Evolutionary conservation across 2,113 vertebrate genomes (phyloP).

Genomic region (Numenius arquata): DNA sequence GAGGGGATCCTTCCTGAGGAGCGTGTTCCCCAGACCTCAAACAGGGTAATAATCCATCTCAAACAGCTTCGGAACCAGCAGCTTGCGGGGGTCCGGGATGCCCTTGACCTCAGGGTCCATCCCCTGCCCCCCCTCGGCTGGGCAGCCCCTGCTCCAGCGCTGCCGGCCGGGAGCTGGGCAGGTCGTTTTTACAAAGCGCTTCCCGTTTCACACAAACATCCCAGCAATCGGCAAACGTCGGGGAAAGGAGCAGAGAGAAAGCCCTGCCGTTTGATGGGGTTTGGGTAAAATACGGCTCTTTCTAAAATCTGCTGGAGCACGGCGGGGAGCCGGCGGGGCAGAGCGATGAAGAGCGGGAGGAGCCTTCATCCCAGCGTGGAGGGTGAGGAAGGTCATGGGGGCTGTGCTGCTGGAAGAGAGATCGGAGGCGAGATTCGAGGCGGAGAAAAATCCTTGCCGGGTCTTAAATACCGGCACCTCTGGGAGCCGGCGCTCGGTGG

Average conservation of each 20-base stretch:
- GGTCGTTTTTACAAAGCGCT: background rate
- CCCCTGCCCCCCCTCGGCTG: background rate
- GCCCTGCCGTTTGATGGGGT: background rate
- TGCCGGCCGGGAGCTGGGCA: background rate
- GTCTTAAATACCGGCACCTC: background rate
- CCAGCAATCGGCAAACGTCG: background rate
- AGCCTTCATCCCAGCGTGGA: background rate
- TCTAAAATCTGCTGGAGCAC: conserved; percentile 1
- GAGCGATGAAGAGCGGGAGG: background rate
- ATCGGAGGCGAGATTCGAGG: accelerated
- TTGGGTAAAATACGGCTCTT: conserved; percentile 22
- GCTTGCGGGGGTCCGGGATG: accelerated
- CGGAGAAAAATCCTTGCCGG: background rate
- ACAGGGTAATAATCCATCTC: background rate
- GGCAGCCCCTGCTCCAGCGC: background rate
- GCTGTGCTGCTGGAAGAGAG: background rate
- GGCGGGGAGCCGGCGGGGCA: background rate
- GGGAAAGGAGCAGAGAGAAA: conserved; percentile 36
- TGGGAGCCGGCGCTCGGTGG: no score
- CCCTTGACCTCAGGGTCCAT: background rate
- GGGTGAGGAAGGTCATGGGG: background rate
- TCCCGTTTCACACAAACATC: conserved; percentile 38
- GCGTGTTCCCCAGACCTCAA: background rate
- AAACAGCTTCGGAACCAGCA: background rate
- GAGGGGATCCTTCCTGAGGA: background rate